A percentile compares a stretch with the other conserved stretches of the same genome.
Evolutionary conservation across 2,797 vertebrate genomes (phyloP).

Genomic region (Muraenolepis orangiensis): DNA sequence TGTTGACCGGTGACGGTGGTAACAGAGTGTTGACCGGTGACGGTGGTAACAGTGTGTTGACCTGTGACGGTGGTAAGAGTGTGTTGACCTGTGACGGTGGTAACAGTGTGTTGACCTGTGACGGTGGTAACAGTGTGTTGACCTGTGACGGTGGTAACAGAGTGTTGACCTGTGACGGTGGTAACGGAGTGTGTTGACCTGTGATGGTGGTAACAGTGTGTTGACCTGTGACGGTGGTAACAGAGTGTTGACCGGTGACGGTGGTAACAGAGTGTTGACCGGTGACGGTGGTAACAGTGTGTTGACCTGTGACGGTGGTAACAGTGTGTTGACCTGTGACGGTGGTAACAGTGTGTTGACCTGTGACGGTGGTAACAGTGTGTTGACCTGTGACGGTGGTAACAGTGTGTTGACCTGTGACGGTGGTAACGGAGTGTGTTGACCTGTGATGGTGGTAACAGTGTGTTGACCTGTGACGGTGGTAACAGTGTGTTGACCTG

Average conservation of each 20-base stretch:
- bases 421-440: neutral
- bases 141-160: no score
- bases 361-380: neutral
- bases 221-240: neutral
- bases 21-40: neutral
- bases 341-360: no score
- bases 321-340: neutral
- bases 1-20: neutral
- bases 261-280: neutral
- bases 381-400: no score
- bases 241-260: neutral
- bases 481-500: neutral
- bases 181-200: neutral
- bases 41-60: no score
- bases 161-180: neutral
- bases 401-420: neutral
- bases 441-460: no score
- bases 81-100: no score
- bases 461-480: neutral
- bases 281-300: no score
- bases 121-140: neutral
- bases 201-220: no score
- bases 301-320: neutral
- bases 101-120: neutral
- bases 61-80: neutral